Evolutionary conservation across 1,140 invertebrate species (phyloP).

Genomic region (Zeugodacus cucurbitae): DNA sequence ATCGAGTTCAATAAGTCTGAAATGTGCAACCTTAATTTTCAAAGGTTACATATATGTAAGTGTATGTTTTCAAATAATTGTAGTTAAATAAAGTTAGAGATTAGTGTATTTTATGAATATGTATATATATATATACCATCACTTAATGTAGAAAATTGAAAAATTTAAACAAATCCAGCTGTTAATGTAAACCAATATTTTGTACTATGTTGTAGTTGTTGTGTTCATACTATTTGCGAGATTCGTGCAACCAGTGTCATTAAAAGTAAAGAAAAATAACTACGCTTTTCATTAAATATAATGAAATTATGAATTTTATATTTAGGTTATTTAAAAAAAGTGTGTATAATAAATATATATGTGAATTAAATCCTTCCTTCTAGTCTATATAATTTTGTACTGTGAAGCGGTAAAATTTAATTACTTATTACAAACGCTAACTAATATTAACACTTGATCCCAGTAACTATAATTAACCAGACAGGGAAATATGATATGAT

Average conservation of each 20-base stretch:
- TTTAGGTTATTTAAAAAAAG: not conserved
- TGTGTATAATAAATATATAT: not conserved
- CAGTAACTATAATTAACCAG: too few relatives aligned
- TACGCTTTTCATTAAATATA: not conserved
- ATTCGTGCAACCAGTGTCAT: not conserved
- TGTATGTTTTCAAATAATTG: not conserved
- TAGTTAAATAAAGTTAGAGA: not conserved
- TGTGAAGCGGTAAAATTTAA: too few relatives aligned
- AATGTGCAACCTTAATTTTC: not conserved
- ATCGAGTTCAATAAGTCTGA: not conserved
- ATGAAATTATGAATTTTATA: not conserved
- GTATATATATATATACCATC: not conserved
- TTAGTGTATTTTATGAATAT: not conserved
- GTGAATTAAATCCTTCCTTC: too few relatives aligned
- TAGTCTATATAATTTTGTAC: too few relatives aligned
- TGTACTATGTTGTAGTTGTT: too few relatives aligned
- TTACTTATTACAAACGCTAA: too few relatives aligned
- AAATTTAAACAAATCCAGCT: not conserved
- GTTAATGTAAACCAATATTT: not conserved
- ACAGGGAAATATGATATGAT: too few relatives aligned
- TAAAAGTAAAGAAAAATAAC: not conserved
- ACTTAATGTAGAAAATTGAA: not conserved
- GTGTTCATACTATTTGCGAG: too few relatives aligned
- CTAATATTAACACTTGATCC: too few relatives aligned
- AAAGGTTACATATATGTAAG: too few relatives aligned